Base-by-base conservation (phyloP, 37 sponge, comb jelly and placozoan genomes). In the Amphimedon queenslandica region DNA sequence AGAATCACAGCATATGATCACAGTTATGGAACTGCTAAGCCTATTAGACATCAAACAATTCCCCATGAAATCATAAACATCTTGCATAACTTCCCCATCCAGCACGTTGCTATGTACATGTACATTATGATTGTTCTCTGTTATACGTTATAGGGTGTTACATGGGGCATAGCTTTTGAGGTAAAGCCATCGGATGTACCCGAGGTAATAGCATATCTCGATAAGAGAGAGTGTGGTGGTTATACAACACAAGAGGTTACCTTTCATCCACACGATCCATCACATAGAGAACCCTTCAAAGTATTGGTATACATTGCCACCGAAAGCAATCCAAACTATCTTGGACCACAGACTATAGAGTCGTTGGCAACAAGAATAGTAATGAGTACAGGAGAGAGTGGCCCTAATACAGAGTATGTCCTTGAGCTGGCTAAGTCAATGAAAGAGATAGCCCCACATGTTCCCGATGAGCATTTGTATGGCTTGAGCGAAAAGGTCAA, bases 101-200 rank as follows among this genome's bases (percentile, higher is more conserved):
- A n/a, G n/a, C n/a, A n/a, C n/a, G n/a, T n/a, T n/a, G n/a, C n/a
- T n/a, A n/a, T n/a, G n/a, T n/a, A n/a, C n/a, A n/a, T n/a, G n/a
- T n/a, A n/a, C n/a, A n/a, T n/a, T n/a, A n/a, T n/a, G n/a, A n/a
- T n/a, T n/a, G n/a, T n/a, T n/a, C n/a, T n/a, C n/a, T n/a, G n/a
- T n/a, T n/a, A n/a, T n/a, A 21, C 5, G 18, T 4, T 66, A 5
- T 31, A 84, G 81, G 89, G 66, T 47, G 30, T 35, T 24, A 87
- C 88, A 6, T 98, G 93, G 90, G 99, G 99, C 4, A 33, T 87
- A n/a, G 99, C 96, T 2, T 92, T 79, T 69, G 73, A 86, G 57
- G 75, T 91, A 1, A 31, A 74, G 1, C 70, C 72, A 18, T 47
- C 83, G 1, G 81, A 83, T 39, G 77, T 85, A 3, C 68, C 81